Conservation (phyloP, 2,888 invertebrate genomes). For the Octodonta nipae region DNA sequence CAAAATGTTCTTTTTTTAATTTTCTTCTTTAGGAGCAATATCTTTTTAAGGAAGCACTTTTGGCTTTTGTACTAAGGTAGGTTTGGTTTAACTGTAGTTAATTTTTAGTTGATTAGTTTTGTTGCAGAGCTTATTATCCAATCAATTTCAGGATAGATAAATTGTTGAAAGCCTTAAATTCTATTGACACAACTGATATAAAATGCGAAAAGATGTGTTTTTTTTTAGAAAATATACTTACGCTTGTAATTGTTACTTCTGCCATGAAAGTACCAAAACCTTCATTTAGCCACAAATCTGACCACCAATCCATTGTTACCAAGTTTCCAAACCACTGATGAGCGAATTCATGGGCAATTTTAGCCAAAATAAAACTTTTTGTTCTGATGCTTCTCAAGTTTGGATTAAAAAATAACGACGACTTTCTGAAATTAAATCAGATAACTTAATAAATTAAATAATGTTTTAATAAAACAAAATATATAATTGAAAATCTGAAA, state of each 20-base stretch:
- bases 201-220: too few species aligned
- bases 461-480: constrained; percentile 4
- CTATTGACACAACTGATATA: too few species aligned
- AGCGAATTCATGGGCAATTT: constrained; percentile 53
- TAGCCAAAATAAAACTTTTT: constrained; percentile 33
- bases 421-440: constrained; percentile 37
- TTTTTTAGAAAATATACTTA: too few species aligned
- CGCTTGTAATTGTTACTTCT: constrained; percentile 41
- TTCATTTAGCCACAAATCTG: constrained; percentile 57
- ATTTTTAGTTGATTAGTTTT: too few species aligned
- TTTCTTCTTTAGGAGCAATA: too few species aligned
- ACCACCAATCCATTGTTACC: constrained; percentile 58
- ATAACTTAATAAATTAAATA: constrained; percentile 4
- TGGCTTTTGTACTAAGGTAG: too few species aligned
- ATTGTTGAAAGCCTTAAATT: too few species aligned
- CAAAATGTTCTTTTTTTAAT: too few species aligned
- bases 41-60: too few species aligned
- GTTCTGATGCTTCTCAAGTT: constrained; percentile 33
- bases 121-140: too few species aligned
- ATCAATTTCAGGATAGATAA: too few species aligned
- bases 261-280: constrained; percentile 57
- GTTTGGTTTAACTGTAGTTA: too few species aligned
- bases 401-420: constrained; percentile 44
- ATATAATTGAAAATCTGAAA: neutral
- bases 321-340: constrained; percentile 68